Conservation (phyloP, 2,888 invertebrate genomes). For the Reticulitermes lucifugus region DNA sequence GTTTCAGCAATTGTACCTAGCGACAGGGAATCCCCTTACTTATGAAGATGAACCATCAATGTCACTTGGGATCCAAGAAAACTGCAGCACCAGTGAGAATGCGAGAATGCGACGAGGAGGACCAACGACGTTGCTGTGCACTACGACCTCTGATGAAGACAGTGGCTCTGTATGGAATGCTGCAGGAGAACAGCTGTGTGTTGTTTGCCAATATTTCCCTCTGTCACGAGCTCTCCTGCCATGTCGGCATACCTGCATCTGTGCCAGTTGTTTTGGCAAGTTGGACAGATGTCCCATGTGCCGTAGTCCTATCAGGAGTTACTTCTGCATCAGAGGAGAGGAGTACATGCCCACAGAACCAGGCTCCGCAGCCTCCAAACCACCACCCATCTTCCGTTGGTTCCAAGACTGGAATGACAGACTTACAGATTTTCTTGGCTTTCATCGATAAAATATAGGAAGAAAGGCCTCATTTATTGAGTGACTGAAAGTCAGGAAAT, state of each 20-base stretch:
- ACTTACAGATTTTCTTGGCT: conserved; percentile 80
- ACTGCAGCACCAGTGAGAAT: conserved; percentile 66
- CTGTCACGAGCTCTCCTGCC: conserved; percentile 84
- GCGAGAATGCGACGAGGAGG: conserved; percentile 63
- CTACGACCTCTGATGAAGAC: conserved; percentile 61
- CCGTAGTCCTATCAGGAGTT: conserved; percentile 83
- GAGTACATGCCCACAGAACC: conserved; percentile 71
- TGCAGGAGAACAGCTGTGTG: conserved; percentile 76
- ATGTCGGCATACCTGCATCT: conserved; percentile 88
- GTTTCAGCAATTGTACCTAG: conserved; percentile 81
- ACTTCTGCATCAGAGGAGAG: conserved; percentile 85
- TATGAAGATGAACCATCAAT: conserved; percentile 65
- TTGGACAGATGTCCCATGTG: conserved; percentile 90
- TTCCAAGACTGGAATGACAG: conserved; percentile 76
- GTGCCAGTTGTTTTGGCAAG: conserved; percentile 82
- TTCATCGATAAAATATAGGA: conserved; percentile 62
- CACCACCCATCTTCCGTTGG: conserved; percentile 64
- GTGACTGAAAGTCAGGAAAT: no score
- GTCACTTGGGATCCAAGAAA: conserved; percentile 52
- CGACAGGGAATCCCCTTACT: conserved; percentile 73
- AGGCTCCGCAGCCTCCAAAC: conserved; percentile 59
- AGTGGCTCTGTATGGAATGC: conserved; percentile 68
- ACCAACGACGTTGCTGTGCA: conserved; percentile 49
- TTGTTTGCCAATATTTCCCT: conserved; percentile 84
- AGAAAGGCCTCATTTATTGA: no score